Evolutionary conservation across 2,797 vertebrate species (phyloP).

Genomic region (Heliangelus exortis): DNA sequence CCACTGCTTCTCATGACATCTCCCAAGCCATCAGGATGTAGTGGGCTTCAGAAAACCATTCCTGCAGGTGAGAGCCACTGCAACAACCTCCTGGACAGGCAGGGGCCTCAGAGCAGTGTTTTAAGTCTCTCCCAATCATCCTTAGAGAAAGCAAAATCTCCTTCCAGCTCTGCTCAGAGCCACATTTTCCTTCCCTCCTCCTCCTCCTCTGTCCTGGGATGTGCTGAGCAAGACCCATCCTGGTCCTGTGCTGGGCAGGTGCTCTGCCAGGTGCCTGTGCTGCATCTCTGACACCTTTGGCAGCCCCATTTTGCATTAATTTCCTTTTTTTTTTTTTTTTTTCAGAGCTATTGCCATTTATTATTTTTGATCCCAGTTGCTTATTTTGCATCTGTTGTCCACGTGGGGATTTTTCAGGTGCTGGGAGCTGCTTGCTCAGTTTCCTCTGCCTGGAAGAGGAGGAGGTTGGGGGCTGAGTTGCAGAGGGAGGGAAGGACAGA

Average conservation of each 20-base stretch:
- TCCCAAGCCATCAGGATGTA: accelerated
- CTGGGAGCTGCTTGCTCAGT: accelerated
- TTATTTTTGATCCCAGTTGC: not conserved
- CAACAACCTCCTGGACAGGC: not conserved
- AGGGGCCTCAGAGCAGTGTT: not conserved
- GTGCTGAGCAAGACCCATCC: not conserved
- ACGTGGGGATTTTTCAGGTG: not conserved
- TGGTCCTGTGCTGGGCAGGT: not conserved
- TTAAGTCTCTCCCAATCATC: not conserved
- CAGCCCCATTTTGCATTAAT: too few relatives aligned
- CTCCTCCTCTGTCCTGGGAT: not conserved
- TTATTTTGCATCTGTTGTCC: not conserved
- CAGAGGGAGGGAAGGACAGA: not conserved
- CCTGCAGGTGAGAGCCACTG: not conserved
- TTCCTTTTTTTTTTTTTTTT: not conserved
- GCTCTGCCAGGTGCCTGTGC: not conserved
- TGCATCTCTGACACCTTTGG: too few relatives aligned
- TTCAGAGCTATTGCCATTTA: not conserved
- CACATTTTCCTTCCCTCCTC: not conserved
- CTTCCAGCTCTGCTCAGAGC: not conserved
- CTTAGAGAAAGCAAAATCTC: not conserved
- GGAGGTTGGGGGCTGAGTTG: not conserved
- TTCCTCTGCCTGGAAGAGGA: not conserved
- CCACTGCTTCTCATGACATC: not conserved
- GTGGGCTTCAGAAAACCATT: not conserved